Percentiles rank a stretch among this genome's conserved stretches.
phyloP scores from a whole-genome alignment of 1,140 invertebrate genomes.

The Eulimnadia texana region DNA sequence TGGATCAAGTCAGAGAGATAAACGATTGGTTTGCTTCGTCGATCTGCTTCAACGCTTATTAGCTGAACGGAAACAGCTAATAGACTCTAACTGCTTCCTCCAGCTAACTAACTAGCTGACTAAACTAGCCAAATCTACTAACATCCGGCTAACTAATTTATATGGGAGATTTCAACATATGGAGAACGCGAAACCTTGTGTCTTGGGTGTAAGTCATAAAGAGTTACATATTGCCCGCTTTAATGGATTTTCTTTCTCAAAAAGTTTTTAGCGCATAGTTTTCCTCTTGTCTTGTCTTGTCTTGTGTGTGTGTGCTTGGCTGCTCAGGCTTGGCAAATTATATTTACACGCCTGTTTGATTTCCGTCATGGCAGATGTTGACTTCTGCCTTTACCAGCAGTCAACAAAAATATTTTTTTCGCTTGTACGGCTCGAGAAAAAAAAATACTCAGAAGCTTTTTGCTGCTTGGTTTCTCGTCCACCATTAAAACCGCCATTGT shows the following conservation, averaged over 20 bases:
- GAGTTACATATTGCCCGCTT: too few relatives aligned
- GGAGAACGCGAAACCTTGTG: too few relatives aligned
- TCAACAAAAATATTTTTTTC: too few relatives aligned
- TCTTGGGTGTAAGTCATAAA: too few relatives aligned
- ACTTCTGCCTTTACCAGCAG: neutral
- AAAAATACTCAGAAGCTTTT: neutral
- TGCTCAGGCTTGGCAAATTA: constrained; percentile 3
- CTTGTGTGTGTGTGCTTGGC: neutral
- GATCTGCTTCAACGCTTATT: neutral
- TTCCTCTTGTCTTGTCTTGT: neutral
- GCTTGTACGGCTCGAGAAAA: neutral
- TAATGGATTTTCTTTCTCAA: too few relatives aligned
- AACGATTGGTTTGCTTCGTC: neutral
- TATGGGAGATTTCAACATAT: too few relatives aligned
- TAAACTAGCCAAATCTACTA: too few relatives aligned
- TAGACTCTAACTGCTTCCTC: too few relatives aligned
- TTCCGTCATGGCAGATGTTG: neutral
- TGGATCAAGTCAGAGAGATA: neutral
- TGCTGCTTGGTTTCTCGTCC: neutral
- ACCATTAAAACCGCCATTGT: neutral
- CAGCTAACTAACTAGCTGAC: neutral
- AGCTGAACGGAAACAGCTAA: neutral
- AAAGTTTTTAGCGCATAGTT: neutral
- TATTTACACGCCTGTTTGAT: constrained; percentile 12
- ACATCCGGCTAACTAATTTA: too few relatives aligned